phyloP scores from a whole-genome alignment of 2,888 invertebrate genomes.

The Lingula anatina region DNA sequence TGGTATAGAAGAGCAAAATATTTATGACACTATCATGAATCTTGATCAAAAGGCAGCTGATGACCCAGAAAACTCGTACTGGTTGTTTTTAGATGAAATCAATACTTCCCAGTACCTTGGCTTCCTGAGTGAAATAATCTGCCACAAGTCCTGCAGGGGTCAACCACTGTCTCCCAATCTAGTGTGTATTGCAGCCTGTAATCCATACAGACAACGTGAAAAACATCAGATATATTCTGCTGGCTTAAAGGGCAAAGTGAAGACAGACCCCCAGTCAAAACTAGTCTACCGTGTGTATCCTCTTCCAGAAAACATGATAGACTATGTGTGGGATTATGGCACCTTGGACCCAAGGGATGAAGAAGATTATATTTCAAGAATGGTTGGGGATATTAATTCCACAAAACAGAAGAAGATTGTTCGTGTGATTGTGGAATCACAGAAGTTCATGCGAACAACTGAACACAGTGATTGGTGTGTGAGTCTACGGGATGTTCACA shows the following conservation, averaged over 20 bases:
- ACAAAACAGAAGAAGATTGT: background rate
- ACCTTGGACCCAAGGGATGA: slow-evolving; percentile 4
- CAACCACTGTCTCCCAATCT: slow-evolving; percentile 5
- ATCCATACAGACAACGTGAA: slow-evolving; percentile 6
- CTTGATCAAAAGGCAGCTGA: slow-evolving; percentile 1
- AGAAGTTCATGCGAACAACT: slow-evolving; percentile 1
- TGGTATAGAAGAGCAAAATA: slow-evolving; percentile 1
- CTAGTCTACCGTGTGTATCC: slow-evolving; percentile 11
- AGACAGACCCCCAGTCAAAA: slow-evolving; percentile 4
- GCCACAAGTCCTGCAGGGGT: slow-evolving; percentile 3
- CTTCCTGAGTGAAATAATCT: slow-evolving; percentile 6
- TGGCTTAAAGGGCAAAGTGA: slow-evolving; percentile 5
- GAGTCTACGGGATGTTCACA: slow-evolving; percentile 5
- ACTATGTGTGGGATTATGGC: slow-evolving; percentile 12
- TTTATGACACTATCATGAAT: background rate
- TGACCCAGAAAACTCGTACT: background rate
- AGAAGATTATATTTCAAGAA: slow-evolving; percentile 6
- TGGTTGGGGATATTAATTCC: slow-evolving; percentile 2
- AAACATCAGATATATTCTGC: slow-evolving; percentile 2
- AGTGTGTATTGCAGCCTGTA: slow-evolving; percentile 6
- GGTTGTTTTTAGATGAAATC: slow-evolving; percentile 11
- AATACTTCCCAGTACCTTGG: slow-evolving; percentile 10
- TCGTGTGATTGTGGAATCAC: slow-evolving; percentile 3
- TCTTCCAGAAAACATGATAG: slow-evolving; percentile 9
- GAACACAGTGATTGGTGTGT: slow-evolving; percentile 4